These are phyloP conservation scores for Liparis tanakae DNA, from an alignment of 2,797 vertebrate species.

Conservation along the genomic window DNA sequence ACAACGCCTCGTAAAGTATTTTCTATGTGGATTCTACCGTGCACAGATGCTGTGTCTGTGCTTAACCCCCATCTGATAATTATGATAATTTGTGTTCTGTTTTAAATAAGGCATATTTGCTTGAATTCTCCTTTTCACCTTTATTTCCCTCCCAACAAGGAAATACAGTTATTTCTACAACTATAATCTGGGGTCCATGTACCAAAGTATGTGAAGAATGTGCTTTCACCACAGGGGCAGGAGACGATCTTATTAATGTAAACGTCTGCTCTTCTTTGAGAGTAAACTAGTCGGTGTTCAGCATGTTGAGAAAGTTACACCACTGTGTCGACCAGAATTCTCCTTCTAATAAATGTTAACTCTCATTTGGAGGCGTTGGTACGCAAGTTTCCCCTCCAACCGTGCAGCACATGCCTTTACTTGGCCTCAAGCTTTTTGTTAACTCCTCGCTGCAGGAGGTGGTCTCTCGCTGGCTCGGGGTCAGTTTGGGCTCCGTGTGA, in stretches of 20 bases:
- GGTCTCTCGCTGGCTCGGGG: conserved; percentile 25
- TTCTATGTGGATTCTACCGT: neutral
- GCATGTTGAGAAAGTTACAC: neutral
- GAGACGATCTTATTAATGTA: conserved; percentile 16
- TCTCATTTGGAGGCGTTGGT: neutral
- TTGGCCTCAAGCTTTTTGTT: conserved; percentile 32
- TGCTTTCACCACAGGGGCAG: conserved; percentile 39
- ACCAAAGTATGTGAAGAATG: conserved; percentile 68
- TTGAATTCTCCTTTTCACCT: neutral
- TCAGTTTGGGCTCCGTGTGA: conserved; percentile 40
- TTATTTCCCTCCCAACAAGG: neutral
- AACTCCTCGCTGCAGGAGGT: conserved; percentile 30
- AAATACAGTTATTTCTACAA: neutral
- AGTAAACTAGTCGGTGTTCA: neutral
- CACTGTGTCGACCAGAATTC: neutral
- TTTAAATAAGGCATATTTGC: neutral
- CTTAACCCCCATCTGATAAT: neutral
- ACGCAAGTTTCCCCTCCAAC: neutral
- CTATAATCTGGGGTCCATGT: conserved; percentile 18
- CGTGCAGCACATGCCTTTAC: conserved; percentile 13
- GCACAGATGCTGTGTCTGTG: neutral
- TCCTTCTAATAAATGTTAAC: conserved; percentile 5
- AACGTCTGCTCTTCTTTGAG: conserved; percentile 22
- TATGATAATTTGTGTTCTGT: neutral
- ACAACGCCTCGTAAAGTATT: neutral